Base-by-base conservation (phyloP, 2,113 vertebrate genomes). In the Girardinichthys multiradiatus region DNA sequence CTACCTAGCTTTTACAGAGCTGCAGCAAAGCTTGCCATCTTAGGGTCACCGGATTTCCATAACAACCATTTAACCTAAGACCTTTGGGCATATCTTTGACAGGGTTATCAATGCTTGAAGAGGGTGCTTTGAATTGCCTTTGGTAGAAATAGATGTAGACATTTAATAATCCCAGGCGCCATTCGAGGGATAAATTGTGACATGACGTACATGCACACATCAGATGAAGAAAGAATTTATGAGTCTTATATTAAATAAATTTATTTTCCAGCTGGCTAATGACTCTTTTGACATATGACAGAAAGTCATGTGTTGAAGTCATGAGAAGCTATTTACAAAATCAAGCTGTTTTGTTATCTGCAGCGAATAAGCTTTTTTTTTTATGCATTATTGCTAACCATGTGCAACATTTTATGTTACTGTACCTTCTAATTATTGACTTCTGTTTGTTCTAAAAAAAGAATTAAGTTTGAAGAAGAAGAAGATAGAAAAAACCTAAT, bases 281-380 rank as follows among this genome's bases (percentile, higher is more conserved):
- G 19, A n/a, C 17, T 85, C 59, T 58, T 70, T 39, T 59, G 59
- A 76, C 15, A 2, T 33, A 68, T 69, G 42, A 70, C 58, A 69
- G 37, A 76, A 59, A 30, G 63, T 68, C 14, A 60, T 51, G 68
- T 70, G 31, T 76, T 19, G 45, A 51, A 72, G 77, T 83, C 73
- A 76, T 68, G 66, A 26, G 77, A 74, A n/a, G 48, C 69, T 28
- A 14, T 63, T 15, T 29, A 28, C 10, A 59, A 57, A 72, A 21
- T 62, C 10, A 68, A 57, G 17, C 17, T n/a, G 15, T 57, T 69
- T 70, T 11, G 57, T 33, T 64, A 28, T 70, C 19, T 45, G 5
- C 27, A 75, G 15, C 15, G 33, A 72, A 71, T 35, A 26, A 24
- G 28, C 21, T 26, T 57, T 42, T 61, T 61, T 45, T 30, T 19